Evolutionary conservation across 2,113 vertebrate genomes (phyloP), one percentile per base, ranked within the genome.

Genomic region (Cyphomyrus plagiostoma): DNA sequence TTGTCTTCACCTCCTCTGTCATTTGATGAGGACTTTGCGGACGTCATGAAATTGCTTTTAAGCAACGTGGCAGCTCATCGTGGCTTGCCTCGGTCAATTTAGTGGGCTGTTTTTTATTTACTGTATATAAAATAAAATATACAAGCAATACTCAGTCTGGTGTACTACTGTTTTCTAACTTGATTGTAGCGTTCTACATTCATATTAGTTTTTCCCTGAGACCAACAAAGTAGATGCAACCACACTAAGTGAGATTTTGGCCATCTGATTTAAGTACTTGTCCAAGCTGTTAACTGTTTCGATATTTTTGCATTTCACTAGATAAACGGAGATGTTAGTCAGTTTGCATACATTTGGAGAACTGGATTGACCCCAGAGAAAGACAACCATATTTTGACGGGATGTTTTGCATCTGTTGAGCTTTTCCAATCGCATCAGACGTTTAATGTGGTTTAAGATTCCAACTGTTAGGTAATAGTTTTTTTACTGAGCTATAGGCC

Each of bases 61-160:
- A 91, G 92, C 92, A 92, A 94, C 93, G 90, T 91, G 92, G 92
- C 92, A 91, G 88, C 94, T 92, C 94, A 92, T 92, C 93, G 93
- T 94, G 94, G 92, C 92, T 91, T 93, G 90, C 35, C 80, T 92
- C 90, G 90, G 92, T 94, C 93, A 94, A 94, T 92, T 92, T 92
- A 95, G 92, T 94, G 94, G 94, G 93, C 94, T 92, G 92, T 95
- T 95, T 94, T 96, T 95, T 94, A 93, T 96, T 95, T 96, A 93
- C 94, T 95, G 95, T 96, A 95, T 90, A 95, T 96, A 95, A 94
- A 96, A 96, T 96, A 96, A 96, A 96, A 95, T 95, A 94, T 95
- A 95, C 95, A 96, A 95, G 94, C 95, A 94, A 94, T 95, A 94
- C 80, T 84, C 89, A 74, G 7, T 89, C 52, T 56, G 70, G 66